Percentiles rank a stretch among this genome's conserved stretches.
Evolutionary conservation across 2,888 invertebrate species (phyloP).

Genomic region (Zygaena filipendulae): DNA sequence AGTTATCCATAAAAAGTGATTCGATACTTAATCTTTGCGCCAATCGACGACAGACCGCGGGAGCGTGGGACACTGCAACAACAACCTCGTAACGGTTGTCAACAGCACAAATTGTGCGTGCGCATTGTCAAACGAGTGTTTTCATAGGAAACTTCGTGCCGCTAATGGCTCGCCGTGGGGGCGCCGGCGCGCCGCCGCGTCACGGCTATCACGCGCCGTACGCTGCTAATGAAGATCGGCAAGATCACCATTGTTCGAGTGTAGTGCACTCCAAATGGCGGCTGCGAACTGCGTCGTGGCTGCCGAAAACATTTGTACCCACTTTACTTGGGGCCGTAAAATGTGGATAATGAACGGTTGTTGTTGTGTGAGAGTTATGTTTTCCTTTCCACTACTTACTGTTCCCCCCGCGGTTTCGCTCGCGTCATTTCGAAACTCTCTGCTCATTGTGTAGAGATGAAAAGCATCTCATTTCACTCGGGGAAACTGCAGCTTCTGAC

Average conservation of each 20-base stretch:
- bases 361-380: too few species aligned
- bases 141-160: constrained; percentile 49
- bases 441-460: too few species aligned
- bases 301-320: constrained; percentile 26
- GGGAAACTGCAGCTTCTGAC: too few species aligned
- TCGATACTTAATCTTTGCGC: too few species aligned
- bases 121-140: constrained; percentile 54
- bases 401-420: too few species aligned
- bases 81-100: constrained; percentile 57
- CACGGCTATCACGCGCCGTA: constrained; percentile 56
- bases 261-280: constrained; percentile 51
- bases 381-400: too few species aligned
- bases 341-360: constrained; percentile 36
- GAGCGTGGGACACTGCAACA: too few species aligned
- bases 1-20: too few species aligned
- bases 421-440: too few species aligned
- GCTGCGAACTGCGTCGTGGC: constrained; percentile 34
- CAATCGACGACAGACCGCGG: too few species aligned
- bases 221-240: constrained; percentile 58
- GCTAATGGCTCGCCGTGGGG: constrained; percentile 47
- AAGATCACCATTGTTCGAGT: constrained; percentile 55
- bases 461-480: too few species aligned
- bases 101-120: constrained; percentile 57
- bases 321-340: constrained; percentile 32
- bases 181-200: constrained; percentile 19